Evolutionary conservation across 1,140 invertebrate species (phyloP).

Genomic region (Sogatella furcifera): DNA sequence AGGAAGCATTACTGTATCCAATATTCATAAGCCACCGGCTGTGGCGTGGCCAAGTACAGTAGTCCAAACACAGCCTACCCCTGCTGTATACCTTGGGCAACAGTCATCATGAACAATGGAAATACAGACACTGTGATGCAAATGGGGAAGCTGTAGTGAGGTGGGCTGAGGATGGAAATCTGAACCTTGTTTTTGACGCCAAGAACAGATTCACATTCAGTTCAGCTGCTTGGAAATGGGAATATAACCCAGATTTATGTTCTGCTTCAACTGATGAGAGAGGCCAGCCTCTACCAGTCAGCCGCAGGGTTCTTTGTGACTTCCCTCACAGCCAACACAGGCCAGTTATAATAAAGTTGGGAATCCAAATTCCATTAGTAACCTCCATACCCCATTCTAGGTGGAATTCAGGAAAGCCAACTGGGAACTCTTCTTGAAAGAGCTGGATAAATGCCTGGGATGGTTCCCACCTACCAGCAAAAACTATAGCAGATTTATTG

Average conservation of each 20-base stretch:
- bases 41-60: too few relatives aligned
- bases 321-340: conserved; percentile 1
- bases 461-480: too few relatives aligned
- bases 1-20: too few relatives aligned
- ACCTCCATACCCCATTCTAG: neutral
- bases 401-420: neutral
- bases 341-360: neutral
- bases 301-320: neutral
- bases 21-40: too few relatives aligned
- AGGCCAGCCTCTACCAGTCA: neutral
- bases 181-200: neutral
- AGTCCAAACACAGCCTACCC: too few relatives aligned
- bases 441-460: too few relatives aligned
- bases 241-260: conserved; percentile 8
- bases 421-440: too few relatives aligned
- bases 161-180: neutral
- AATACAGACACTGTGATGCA: neutral
- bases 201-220: neutral
- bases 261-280: neutral
- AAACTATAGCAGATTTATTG: neutral
- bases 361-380: neutral
- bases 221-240: neutral
- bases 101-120: too few relatives aligned
- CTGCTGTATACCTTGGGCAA: too few relatives aligned
- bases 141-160: neutral